phyloP scores from a whole-genome alignment of 2,113 vertebrate species.

The Chionis minor region DNA sequence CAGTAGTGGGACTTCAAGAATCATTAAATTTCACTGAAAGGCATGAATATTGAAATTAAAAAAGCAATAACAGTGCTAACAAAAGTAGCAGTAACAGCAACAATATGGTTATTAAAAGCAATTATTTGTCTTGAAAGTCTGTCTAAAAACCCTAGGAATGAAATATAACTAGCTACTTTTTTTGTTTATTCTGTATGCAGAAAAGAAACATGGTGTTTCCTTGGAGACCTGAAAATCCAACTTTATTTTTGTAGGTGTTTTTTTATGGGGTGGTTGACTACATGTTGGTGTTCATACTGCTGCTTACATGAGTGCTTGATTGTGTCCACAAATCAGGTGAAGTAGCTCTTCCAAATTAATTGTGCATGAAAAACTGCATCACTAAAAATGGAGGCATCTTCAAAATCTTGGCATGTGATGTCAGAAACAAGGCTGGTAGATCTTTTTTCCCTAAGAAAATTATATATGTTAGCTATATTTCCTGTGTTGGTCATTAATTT shows the following conservation, averaged over 20 bases:
- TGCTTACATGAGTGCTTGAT: not conserved
- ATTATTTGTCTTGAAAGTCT: not conserved
- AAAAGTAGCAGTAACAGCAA: not conserved
- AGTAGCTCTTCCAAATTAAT: not conserved
- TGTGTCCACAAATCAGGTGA: not conserved
- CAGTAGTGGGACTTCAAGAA: not conserved
- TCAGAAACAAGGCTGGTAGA: not conserved
- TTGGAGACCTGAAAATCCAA: not conserved
- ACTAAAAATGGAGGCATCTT: not conserved
- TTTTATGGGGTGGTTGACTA: not conserved
- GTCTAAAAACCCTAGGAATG: not conserved
- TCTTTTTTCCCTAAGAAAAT: not conserved
- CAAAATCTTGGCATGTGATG: not conserved
- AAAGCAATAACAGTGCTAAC: not conserved
- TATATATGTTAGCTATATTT: not conserved
- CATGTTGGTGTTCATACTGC: not conserved
- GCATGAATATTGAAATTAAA: constrained; percentile 13
- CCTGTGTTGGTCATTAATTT: not conserved
- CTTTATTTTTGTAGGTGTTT: not conserved
- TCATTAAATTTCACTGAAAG: not conserved
- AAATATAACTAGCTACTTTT: not conserved
- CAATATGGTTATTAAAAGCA: constrained; percentile 6
- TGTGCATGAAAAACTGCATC: not conserved
- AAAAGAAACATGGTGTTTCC: not conserved
- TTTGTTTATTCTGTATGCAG: not conserved